Conservation (phyloP, 2,888 invertebrate genomes). For the Cryptus viduatorius region DNA sequence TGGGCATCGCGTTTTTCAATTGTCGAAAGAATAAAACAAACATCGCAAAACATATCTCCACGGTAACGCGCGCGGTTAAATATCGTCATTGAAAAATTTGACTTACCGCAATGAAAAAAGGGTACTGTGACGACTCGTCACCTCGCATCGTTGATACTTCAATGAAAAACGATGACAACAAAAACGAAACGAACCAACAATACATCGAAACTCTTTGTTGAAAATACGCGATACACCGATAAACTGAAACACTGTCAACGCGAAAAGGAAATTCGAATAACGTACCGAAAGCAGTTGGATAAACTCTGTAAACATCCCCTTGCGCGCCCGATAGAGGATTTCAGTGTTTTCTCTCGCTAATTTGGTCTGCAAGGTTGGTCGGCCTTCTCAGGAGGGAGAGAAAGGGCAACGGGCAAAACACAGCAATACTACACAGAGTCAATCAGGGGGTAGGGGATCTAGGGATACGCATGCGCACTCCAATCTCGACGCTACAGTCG, state of each 20-base stretch:
- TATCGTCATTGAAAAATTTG: neutral
- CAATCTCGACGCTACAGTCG: constrained; percentile 74
- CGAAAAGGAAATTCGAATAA: constrained; percentile 19
- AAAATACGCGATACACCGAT: neutral
- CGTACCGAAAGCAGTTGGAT: constrained; percentile 9
- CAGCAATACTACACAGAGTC: neutral
- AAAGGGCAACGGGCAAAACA: neutral
- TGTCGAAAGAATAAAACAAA: constrained; percentile 6
- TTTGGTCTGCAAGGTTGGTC: constrained; percentile 28
- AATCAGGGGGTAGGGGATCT: constrained; percentile 4
- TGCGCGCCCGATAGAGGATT: neutral
- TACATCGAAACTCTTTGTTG: neutral
- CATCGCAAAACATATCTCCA: constrained; percentile 20
- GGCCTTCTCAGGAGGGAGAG: neutral
- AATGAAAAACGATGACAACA: neutral
- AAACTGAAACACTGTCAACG: neutral
- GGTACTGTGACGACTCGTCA: neutral
- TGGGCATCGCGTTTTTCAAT: constrained; percentile 29
- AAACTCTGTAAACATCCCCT: constrained; percentile 25
- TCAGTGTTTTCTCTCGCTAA: neutral
- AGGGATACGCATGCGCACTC: constrained; percentile 76
- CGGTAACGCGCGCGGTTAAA: constrained; percentile 18
- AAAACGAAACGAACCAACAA: neutral
- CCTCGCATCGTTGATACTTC: neutral
- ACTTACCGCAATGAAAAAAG: neutral